Conservation (phyloP, 2,113 vertebrate genomes). For the Ailuropoda melanoleuca region DNA sequence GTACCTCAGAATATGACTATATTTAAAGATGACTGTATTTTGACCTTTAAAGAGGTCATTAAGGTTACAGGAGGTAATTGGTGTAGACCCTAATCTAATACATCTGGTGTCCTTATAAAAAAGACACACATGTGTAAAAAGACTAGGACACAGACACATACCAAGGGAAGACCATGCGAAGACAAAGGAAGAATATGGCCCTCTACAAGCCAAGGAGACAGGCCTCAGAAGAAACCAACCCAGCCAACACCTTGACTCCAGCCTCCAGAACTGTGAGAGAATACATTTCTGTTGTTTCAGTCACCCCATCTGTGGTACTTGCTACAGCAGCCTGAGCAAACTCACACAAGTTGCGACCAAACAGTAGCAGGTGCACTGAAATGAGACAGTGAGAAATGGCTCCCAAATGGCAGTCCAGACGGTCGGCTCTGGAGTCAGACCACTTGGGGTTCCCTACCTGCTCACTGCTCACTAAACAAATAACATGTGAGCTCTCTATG, state of each 20-base stretch:
- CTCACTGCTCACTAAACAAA: neutral
- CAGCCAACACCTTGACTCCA: neutral
- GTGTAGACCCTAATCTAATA: neutral
- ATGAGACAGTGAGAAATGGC: neutral
- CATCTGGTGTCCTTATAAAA: neutral
- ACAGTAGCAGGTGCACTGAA: accelerated
- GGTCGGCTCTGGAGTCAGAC: neutral
- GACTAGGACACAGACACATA: neutral
- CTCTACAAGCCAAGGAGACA: neutral
- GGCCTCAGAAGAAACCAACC: neutral
- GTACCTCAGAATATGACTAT: neutral
- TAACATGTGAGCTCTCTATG: neutral
- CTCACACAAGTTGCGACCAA: neutral
- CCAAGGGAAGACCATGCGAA: neutral
- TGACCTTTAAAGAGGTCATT: neutral
- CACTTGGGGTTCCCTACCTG: neutral
- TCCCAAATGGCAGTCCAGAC: neutral
- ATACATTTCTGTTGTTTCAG: neutral
- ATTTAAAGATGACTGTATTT: neutral
- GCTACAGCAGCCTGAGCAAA: neutral
- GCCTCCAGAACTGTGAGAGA: neutral
- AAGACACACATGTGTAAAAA: neutral
- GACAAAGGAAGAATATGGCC: neutral
- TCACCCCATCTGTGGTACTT: neutral
- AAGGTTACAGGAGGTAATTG: neutral